Base-by-base conservation (phyloP, 2,888 invertebrate species). In the Rhingia campestris region DNA sequence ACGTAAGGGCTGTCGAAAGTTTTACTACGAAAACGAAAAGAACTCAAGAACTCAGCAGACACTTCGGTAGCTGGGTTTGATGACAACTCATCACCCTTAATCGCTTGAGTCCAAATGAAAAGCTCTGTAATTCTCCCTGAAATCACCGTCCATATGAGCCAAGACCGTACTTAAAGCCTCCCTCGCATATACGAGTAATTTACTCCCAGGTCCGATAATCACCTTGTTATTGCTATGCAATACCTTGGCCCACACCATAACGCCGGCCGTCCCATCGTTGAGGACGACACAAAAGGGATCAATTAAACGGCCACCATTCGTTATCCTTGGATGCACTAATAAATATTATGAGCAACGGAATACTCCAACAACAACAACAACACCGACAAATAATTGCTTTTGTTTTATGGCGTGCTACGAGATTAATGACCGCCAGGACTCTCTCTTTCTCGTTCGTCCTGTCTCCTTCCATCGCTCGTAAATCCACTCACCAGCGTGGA, bases 391-490 rank as follows among this genome's bases (percentile, higher is more conserved):
- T 88, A 87, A 87, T 88, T 89, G 88, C 88, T 88, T 88, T 88
- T 88, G 87, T 88, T 88, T 87, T 88, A 88, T 88, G 87, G 87
- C 87, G 82, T 86, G 86, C 86, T 86, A 73, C 86, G 87, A 89
- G 89, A 89, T 89, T 89, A 89, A 89, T 89, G 89, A 86, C 87
- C 70, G 49, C 84, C 77, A 58, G 82, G 74, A 79, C 63, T 77
- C 43, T 45, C 22, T 14, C 39, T 51, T 77, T 70, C 72, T 72
- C 37, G 3, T 53, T 12, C 45, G 22, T 39, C 45, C 58, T 30
- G 9, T 41, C 43, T 53, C 64, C n/a, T 41, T 53, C 30, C 37
- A 7, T 10, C 6, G 30, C 35, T 35, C 82, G 77, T 84, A 79
- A 77, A 84, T 74, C 59, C 54, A 59, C 64, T 56, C 69, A 41